Evolutionary conservation across 64 coral and sea anemone genomes (phyloP).

Genomic region (Montipora efflorescens): DNA sequence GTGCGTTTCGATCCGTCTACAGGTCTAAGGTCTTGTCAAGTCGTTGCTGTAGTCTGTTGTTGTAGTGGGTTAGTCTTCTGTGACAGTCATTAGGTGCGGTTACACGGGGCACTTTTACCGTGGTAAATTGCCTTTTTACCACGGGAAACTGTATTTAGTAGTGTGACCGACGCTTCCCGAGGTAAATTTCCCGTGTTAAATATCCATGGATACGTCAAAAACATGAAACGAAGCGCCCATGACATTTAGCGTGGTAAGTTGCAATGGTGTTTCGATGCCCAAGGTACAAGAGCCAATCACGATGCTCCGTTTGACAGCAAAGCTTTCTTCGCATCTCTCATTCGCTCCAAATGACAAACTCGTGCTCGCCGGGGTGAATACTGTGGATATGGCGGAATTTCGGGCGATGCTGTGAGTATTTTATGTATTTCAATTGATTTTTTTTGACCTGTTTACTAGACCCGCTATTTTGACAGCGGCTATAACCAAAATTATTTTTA

Average conservation of each 20-base stretch:
- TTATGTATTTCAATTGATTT: constrained; percentile 13
- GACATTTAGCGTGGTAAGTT: constrained; percentile 3
- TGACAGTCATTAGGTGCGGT: no score
- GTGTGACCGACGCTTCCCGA: neutral
- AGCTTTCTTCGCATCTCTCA: constrained; percentile 19
- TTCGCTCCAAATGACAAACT: constrained; percentile 44
- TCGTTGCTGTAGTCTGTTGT: no score
- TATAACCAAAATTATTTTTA: constrained; percentile 59
- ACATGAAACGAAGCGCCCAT: neutral
- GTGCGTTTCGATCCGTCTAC: no score
- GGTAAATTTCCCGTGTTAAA: neutral
- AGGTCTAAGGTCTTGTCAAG: no score
- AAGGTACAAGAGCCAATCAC: no score
- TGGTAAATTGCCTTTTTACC: neutral
- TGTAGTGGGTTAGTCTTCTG: no score
- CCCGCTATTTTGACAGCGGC: constrained; percentile 22
- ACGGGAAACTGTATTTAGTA: constrained; percentile 15
- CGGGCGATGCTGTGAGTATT: no score
- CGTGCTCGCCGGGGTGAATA: constrained; percentile 24
- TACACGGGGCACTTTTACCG: neutral
- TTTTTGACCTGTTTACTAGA: constrained; percentile 6
- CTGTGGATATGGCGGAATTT: no score
- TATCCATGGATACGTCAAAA: no score
- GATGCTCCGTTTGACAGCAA: constrained; percentile 34
- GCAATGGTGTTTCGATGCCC: neutral